Conservation (phyloP, 37 sponge, comb jelly and placozoan species). For the Trichoplax adhaerens region DNA sequence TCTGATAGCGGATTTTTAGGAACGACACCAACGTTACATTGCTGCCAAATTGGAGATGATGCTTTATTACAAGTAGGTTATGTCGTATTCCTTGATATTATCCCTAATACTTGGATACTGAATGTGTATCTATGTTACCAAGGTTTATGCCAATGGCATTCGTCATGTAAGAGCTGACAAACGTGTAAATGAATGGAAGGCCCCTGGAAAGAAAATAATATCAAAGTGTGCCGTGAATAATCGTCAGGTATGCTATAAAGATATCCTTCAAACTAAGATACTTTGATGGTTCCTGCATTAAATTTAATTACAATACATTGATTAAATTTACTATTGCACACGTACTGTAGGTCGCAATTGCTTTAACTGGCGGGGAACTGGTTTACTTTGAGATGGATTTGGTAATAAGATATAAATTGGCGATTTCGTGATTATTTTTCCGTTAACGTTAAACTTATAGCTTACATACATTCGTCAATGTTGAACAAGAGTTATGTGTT, state of each 20-base stretch:
- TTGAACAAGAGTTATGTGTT: too few relatives aligned
- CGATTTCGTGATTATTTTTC: too few relatives aligned
- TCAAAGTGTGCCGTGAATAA: constrained; percentile 86
- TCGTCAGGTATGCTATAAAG: constrained; percentile 27
- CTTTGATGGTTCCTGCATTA: too few relatives aligned
- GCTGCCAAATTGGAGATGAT: constrained; percentile 84
- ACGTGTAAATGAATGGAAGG: constrained; percentile 91
- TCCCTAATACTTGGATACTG: neutral
- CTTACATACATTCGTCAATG: too few relatives aligned
- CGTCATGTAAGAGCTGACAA: constrained; percentile 87
- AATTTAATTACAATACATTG: neutral
- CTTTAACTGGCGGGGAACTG: constrained; percentile 84
- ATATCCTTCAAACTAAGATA: too few relatives aligned
- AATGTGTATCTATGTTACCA: neutral
- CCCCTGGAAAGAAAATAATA: constrained; percentile 73
- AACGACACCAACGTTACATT: constrained; percentile 85
- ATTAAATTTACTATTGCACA: constrained; percentile 1
- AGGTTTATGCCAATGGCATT: constrained; percentile 95
- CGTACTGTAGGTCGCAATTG: constrained; percentile 63
- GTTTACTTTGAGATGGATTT: constrained; percentile 99
- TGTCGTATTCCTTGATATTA: neutral
- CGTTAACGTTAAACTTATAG: too few relatives aligned
- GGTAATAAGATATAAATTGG: constrained; percentile 16
- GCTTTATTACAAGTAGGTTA: constrained; percentile 74
- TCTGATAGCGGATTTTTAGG: constrained; percentile 96